Percentiles rank a stretch among this genome's conserved stretches.
Conservation (phyloP, 1,140 invertebrate species). For the Mycetomoellerius zeteki region DNA sequence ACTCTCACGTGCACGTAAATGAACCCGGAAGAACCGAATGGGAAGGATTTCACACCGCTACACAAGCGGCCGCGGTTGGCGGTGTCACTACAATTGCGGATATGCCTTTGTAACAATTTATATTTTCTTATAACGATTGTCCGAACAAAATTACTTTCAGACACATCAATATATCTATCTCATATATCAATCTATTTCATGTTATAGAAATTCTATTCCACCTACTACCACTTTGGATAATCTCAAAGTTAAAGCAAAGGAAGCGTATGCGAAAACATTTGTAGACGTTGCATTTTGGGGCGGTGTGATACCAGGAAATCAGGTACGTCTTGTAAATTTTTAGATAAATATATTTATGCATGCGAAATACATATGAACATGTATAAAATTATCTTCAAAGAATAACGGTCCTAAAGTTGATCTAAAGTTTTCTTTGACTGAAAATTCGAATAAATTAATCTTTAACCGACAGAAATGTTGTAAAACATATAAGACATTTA, state of each 20-base stretch:
- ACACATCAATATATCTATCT: no score
- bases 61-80: conserved; percentile 90
- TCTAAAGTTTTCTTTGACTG: background rate
- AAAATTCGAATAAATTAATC: background rate
- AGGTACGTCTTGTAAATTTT: conserved; percentile 16
- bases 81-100: conserved; percentile 92
- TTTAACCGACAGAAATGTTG: conserved; percentile 25
- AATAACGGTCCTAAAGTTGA: background rate
- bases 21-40: conserved; percentile 93
- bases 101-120: conserved; percentile 89
- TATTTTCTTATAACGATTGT: background rate
- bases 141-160: background rate
- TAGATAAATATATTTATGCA: conserved; percentile 17
- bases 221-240: conserved; percentile 30
- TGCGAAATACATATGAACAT: background rate
- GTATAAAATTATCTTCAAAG: conserved; percentile 16
- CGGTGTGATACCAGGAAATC: conserved; percentile 43
- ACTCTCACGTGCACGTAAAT: conserved; percentile 95
- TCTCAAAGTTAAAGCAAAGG: conserved; percentile 40
- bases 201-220: conserved; percentile 33
- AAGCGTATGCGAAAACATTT: conserved; percentile 1
- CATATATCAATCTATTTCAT: background rate
- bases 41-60: conserved; percentile 91
- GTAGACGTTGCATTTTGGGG: conserved; percentile 50
- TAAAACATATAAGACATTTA: conserved; percentile 46